A percentile compares a stretch with the other conserved stretches of the same genome.
These are phyloP conservation scores for Bos javanicus DNA, from an alignment of 2,113 vertebrate genomes.

Conservation along the genomic window DNA sequence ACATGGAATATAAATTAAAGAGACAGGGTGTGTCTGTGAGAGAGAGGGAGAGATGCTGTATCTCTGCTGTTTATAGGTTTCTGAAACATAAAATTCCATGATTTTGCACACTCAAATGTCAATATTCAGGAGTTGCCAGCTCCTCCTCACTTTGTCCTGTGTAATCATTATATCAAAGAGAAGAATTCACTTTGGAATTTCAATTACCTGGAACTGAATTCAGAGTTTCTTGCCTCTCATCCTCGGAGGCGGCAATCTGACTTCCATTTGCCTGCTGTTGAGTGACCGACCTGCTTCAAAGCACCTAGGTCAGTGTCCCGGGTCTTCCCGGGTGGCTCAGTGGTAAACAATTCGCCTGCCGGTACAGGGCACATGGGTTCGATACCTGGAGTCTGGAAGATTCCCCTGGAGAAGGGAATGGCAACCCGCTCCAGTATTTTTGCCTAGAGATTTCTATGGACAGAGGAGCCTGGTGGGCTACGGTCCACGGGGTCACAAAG, in stretches of 20 bases:
- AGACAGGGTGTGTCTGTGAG: background rate
- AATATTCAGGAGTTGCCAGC: background rate
- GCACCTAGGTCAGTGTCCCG: rapidly evolving
- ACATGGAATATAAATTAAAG: background rate
- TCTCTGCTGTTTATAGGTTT: background rate
- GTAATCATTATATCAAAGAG: background rate
- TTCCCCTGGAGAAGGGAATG: background rate
- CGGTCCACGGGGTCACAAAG: background rate
- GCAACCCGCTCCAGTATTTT: background rate
- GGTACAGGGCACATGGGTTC: rapidly evolving
- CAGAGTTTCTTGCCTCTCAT: background rate
- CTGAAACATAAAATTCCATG: background rate
- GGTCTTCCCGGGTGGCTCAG: background rate
- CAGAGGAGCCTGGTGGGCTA: background rate
- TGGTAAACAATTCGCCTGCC: rapidly evolving
- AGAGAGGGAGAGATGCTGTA: background rate
- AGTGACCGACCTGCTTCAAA: background rate
- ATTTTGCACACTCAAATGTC: background rate
- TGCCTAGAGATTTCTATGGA: background rate
- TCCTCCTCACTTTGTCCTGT: background rate
- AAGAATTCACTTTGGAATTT: background rate
- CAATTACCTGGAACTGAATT: background rate
- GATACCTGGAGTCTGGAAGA: rapidly evolving
- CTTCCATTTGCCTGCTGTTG: background rate
- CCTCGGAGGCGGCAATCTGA: background rate